Conservation (phyloP, 2,797 vertebrate species). For the Fistularia commersonii region DNA sequence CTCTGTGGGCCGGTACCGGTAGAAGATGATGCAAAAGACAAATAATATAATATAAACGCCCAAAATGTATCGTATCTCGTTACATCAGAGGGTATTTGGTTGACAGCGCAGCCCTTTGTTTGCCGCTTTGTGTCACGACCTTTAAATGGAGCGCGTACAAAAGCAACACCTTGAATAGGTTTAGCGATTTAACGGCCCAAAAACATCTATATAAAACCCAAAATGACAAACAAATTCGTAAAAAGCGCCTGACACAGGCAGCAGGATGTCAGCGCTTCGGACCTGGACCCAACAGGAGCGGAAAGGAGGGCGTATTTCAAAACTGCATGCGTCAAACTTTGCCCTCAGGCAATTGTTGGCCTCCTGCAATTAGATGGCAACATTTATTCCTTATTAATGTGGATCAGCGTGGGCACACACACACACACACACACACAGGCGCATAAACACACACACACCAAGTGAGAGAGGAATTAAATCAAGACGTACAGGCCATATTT, state of each 20-base stretch:
- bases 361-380: constrained; percentile 65
- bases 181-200: constrained; percentile 53
- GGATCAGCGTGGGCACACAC: constrained; percentile 6
- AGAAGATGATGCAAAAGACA: too few relatives aligned
- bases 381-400: constrained; percentile 67
- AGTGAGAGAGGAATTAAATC: constrained; percentile 57
- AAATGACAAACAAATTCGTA: constrained; percentile 56
- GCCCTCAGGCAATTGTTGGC: constrained; percentile 47
- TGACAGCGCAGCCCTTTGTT: too few relatives aligned
- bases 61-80: too few relatives aligned
- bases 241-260: constrained; percentile 35
- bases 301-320: constrained; percentile 57
- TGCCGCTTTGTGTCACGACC: too few relatives aligned
- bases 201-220: constrained; percentile 69
- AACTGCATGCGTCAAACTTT: constrained; percentile 48
- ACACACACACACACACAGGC: not conserved
- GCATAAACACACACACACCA: constrained; percentile 15
- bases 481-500: constrained; percentile 69
- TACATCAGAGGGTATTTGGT: too few relatives aligned
- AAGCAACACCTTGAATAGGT: constrained; percentile 55
- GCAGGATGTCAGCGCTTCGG: constrained; percentile 49
- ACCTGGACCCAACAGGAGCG: constrained; percentile 54
- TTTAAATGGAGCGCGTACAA: too few relatives aligned
- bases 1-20: too few relatives aligned
- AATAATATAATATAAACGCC: too few relatives aligned